These are phyloP conservation scores for Batillaria attramentaria DNA, from an alignment of 1,140 invertebrate genomes.

Conservation along the genomic window DNA sequence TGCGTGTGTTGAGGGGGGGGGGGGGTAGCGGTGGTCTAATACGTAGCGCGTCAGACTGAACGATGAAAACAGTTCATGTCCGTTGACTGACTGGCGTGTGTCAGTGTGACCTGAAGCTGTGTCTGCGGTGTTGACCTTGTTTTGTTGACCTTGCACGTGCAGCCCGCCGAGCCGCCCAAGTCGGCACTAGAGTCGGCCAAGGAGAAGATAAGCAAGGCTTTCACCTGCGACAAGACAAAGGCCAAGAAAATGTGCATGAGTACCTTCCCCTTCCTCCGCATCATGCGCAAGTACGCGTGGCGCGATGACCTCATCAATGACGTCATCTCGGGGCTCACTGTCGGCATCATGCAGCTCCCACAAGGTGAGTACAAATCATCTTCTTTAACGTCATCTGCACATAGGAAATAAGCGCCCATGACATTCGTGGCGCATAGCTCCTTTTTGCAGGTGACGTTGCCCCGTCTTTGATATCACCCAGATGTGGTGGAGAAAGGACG, in stretches of 20 bases:
- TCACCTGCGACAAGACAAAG: conserved; percentile 41
- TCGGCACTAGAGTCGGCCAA: neutral
- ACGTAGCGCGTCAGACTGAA: too few relatives aligned
- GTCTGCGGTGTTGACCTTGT: neutral
- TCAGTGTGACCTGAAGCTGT: neutral
- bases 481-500: too few relatives aligned
- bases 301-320: conserved; percentile 58
- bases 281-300: conserved; percentile 61
- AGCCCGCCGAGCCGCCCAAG: conserved; percentile 8
- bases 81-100: neutral
- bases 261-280: conserved; percentile 56
- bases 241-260: conserved; percentile 43
- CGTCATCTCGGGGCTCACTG: conserved; percentile 63
- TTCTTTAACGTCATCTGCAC: too few relatives aligned
- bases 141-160: neutral
- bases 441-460: too few relatives aligned
- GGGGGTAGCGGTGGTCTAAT: too few relatives aligned
- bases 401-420: too few relatives aligned
- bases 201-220: conserved; percentile 24
- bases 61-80: neutral
- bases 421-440: too few relatives aligned
- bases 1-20: neutral
- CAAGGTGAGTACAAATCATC: conserved; percentile 63
- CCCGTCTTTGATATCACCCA: too few relatives aligned
- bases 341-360: conserved; percentile 67